A percentile compares a stretch with the other conserved stretches of the same genome.
phyloP scores from a whole-genome alignment of 2,797 vertebrate genomes.

The Podarcis siculus region DNA sequence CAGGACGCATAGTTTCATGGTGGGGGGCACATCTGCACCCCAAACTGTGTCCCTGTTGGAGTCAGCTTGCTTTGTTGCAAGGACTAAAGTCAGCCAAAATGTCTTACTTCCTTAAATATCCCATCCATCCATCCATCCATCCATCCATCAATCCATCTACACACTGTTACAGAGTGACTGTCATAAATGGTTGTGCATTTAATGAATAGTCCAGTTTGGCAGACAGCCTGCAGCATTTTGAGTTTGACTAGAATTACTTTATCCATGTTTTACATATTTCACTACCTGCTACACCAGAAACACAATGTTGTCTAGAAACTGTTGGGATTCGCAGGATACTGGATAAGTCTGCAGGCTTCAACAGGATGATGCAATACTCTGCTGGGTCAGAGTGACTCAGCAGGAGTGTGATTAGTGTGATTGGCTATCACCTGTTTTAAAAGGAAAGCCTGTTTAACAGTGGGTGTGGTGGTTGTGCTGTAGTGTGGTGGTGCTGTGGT shows the following conservation, averaged over 20 bases:
- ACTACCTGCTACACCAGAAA: slow-evolving; percentile 41
- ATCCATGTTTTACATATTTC: slow-evolving; percentile 54
- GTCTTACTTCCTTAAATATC: not conserved
- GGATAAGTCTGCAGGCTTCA: too few relatives aligned
- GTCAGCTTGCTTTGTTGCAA: not conserved
- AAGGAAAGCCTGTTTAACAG: too few relatives aligned
- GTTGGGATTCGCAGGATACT: too few relatives aligned
- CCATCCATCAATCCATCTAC: not conserved
- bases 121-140: too few relatives aligned
- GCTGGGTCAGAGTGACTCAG: too few relatives aligned
- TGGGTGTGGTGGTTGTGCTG: too few relatives aligned
- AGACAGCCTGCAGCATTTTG: not conserved
- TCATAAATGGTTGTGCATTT: not conserved
- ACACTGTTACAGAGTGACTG: not conserved
- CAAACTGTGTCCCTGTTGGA: not conserved
- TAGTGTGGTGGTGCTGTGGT: too few relatives aligned
- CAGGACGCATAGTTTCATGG: not conserved
- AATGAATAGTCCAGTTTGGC: not conserved
- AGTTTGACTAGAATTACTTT: slow-evolving; percentile 37
- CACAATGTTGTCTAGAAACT: not conserved
- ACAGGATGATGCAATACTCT: too few relatives aligned
- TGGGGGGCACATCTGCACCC: not conserved
- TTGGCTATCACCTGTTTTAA: too few relatives aligned
- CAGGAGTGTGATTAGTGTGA: too few relatives aligned
- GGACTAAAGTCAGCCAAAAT: not conserved